phyloP scores from a whole-genome alignment of 2,113 vertebrate species.

The Heteronetta atricapilla region DNA sequence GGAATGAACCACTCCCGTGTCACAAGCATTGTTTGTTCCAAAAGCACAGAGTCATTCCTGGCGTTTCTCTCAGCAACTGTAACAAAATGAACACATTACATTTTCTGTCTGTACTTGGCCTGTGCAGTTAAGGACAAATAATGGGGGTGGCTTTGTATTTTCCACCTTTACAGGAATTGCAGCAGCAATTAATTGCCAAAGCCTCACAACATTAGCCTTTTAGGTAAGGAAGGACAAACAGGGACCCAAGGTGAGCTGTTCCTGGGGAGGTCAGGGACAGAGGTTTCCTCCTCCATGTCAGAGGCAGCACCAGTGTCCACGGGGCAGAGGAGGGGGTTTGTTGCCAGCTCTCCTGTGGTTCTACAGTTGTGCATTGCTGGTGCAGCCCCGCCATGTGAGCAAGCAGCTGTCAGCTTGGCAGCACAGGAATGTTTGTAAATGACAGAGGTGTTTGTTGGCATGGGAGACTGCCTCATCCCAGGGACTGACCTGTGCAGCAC shows the following conservation, averaged over 20 bases:
- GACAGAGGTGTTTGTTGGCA: not conserved
- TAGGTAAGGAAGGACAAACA: not conserved
- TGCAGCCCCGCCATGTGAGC: too few relatives aligned
- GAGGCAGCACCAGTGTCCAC: not conserved
- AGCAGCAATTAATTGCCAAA: not conserved
- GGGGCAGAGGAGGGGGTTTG: too few relatives aligned
- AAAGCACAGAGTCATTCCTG: not conserved
- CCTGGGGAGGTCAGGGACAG: not conserved
- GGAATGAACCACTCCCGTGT: not conserved
- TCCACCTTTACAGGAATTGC: not conserved
- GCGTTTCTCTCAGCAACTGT: not conserved
- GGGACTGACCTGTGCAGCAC: not conserved
- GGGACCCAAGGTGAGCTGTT: not conserved
- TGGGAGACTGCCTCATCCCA: not conserved
- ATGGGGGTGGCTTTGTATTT: not conserved
- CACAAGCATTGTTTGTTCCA: not conserved
- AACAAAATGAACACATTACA: not conserved
- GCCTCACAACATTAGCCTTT: not conserved
- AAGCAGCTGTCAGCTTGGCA: not conserved
- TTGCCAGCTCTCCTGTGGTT: not conserved
- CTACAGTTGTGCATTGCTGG: not conserved
- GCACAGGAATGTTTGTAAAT: not conserved
- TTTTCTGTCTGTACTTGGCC: not conserved
- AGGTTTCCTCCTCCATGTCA: not conserved
- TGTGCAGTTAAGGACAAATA: not conserved